phyloP scores from a whole-genome alignment of 2,797 vertebrate genomes.

The Iguana delicatissima region DNA sequence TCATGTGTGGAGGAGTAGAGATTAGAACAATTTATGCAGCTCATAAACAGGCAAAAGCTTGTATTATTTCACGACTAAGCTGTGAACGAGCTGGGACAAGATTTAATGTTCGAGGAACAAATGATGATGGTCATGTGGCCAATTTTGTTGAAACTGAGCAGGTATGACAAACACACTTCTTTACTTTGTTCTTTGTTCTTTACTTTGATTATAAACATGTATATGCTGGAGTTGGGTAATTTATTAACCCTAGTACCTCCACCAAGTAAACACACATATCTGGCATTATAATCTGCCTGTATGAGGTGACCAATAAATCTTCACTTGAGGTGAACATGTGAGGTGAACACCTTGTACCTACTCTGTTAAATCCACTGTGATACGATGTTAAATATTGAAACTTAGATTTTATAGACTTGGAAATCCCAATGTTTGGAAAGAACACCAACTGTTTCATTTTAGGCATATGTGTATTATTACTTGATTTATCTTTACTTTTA shows the following conservation, averaged over 20 bases:
- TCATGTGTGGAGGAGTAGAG: conserved; percentile 98
- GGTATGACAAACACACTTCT: conserved; percentile 75
- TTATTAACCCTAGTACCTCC: neutral
- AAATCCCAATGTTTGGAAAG: neutral
- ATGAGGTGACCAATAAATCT: neutral
- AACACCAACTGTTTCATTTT: neutral
- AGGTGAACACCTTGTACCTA: neutral
- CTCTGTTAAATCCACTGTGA: neutral
- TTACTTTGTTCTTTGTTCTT: no score
- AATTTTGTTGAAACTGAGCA: conserved; percentile 99
- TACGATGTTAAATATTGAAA: neutral
- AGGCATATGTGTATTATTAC: neutral
- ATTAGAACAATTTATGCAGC: conserved; percentile 97
- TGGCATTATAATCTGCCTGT: neutral
- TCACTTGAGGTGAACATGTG: neutral
- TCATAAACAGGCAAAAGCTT: conserved; percentile 98
- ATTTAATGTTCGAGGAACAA: conserved; percentile 96
- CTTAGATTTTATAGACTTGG: neutral
- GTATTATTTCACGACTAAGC: conserved; percentile 96
- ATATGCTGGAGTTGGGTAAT: neutral
- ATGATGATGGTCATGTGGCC: conserved; percentile 96
- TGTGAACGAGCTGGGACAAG: conserved; percentile 96
- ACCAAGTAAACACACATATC: neutral
- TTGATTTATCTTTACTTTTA: neutral
- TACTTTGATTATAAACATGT: conserved; percentile 6